Percentiles rank a stretch among this genome's conserved stretches.
phyloP scores from a whole-genome alignment of 2,797 vertebrate genomes.

The Poecilia wingei region DNA sequence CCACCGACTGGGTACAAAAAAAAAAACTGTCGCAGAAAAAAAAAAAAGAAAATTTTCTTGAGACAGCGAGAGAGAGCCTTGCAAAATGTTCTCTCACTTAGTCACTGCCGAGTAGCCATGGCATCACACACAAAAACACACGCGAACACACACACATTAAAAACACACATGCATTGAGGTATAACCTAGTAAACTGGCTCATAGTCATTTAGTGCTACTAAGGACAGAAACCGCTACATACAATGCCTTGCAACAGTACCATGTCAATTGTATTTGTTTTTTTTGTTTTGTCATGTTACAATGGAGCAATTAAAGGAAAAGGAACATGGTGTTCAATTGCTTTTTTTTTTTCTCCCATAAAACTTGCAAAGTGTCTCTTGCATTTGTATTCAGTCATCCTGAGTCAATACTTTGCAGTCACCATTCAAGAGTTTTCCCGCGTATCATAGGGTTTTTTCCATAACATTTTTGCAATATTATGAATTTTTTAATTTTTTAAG shows the following conservation, averaged over 20 bases:
- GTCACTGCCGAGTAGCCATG: conserved; percentile 70
- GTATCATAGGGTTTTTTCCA: not conserved
- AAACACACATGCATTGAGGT: conserved; percentile 31
- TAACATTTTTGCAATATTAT: not conserved
- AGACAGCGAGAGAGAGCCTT: conserved; percentile 58
- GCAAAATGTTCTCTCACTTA: conserved; percentile 79
- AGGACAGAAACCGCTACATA: conserved; percentile 13
- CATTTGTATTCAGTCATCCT: not conserved
- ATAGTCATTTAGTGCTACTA: conserved; percentile 43
- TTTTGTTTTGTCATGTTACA: not conserved
- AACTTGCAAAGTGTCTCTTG: not conserved
- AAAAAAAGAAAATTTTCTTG: conserved; percentile 62
- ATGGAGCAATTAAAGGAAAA: not conserved
- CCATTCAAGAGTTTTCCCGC: not conserved
- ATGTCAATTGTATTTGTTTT: not conserved
- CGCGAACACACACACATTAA: conserved; percentile 7
- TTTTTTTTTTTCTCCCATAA: not conserved
- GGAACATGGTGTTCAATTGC: conserved; percentile 1
- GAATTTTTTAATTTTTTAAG: not conserved
- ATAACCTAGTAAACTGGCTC: conserved; percentile 40
- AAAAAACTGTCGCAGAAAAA: conserved; percentile 59
- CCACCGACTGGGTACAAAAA: conserved; percentile 46
- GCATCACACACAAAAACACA: conserved; percentile 21
- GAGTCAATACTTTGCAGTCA: not conserved
- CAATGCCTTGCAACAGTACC: not conserved